Conservation (phyloP, 2,797 vertebrate genomes). For the Distichodus sexfasciatus region DNA sequence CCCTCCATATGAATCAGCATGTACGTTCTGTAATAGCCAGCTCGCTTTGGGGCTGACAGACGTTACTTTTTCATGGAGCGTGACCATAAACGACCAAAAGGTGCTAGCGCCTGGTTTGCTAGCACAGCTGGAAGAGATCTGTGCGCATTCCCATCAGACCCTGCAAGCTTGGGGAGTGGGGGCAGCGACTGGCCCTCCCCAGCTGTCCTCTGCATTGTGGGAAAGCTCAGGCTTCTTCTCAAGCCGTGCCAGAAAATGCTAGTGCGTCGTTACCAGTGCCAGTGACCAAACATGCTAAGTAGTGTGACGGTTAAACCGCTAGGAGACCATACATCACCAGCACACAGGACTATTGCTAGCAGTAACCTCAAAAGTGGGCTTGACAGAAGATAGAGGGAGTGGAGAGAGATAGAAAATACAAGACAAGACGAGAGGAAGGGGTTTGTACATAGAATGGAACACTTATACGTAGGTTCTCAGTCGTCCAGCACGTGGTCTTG, state of each 20-base stretch:
- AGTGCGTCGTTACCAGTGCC: slow-evolving; percentile 30
- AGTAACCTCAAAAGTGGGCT: too few species aligned
- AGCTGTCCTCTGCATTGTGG: slow-evolving; percentile 55
- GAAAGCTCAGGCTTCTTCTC: slow-evolving; percentile 49
- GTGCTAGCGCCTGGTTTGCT: slow-evolving; percentile 39
- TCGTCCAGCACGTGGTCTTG: too few species aligned
- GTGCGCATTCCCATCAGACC: slow-evolving; percentile 49
- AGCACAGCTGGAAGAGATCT: slow-evolving; percentile 56
- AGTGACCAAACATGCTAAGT: slow-evolving; percentile 44
- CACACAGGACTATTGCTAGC: too few species aligned
- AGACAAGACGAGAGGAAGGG: not conserved
- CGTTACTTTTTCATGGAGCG: slow-evolving; percentile 23
- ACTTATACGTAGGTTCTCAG: too few species aligned
- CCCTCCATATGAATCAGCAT: not conserved
- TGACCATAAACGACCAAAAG: slow-evolving; percentile 40
- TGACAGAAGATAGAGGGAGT: too few species aligned
- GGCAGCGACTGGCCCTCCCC: slow-evolving; percentile 47
- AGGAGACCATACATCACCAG: slow-evolving; percentile 24
- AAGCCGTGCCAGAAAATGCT: slow-evolving; percentile 50
- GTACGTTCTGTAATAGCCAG: not conserved
- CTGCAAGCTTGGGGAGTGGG: slow-evolving; percentile 42
- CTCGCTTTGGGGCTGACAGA: not conserved
- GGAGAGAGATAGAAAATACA: not conserved
- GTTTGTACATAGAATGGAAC: too few species aligned
- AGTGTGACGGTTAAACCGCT: slow-evolving; percentile 32